phyloP scores from a whole-genome alignment of 37 sponge, comb jelly and placozoan species.

The Chondrilla cf. caribensis region DNA sequence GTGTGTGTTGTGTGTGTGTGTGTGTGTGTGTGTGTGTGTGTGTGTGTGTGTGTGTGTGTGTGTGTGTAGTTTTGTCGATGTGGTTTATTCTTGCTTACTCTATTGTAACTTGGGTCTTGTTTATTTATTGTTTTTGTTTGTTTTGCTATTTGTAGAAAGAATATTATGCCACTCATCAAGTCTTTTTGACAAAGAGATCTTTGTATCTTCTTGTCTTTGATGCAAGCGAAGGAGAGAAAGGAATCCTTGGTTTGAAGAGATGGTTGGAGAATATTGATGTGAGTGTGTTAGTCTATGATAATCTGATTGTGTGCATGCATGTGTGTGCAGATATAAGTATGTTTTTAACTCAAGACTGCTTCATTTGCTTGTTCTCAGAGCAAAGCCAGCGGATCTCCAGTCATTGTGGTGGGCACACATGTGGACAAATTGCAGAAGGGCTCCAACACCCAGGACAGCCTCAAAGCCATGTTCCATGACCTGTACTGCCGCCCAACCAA shows the following conservation, averaged over 20 bases:
- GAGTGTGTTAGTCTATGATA: background rate
- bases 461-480: conserved; percentile 24
- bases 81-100: too few relatives aligned
- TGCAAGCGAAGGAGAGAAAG: conserved; percentile 57
- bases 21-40: too few relatives aligned
- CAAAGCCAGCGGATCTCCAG: conserved; percentile 59
- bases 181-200: conserved; percentile 76
- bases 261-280: conserved; percentile 93
- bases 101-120: too few relatives aligned
- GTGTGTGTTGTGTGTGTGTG: too few relatives aligned
- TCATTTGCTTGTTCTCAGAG: too few relatives aligned
- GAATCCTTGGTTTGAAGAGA: conserved; percentile 45
- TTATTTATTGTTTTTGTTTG: background rate
- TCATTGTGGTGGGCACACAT: conserved; percentile 81
- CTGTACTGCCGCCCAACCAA: conserved; percentile 31
- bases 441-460: background rate
- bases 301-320: too few relatives aligned
- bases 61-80: too few relatives aligned
- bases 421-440: conserved; percentile 37
- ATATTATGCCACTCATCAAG: conserved; percentile 91
- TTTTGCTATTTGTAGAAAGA: conserved; percentile 46
- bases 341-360: too few relatives aligned
- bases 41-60: too few relatives aligned
- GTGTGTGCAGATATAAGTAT: too few relatives aligned
- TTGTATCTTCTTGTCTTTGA: conserved; percentile 81